Base-by-base conservation (phyloP, 1,140 invertebrate genomes). In the Heliconius nattereri region DNA sequence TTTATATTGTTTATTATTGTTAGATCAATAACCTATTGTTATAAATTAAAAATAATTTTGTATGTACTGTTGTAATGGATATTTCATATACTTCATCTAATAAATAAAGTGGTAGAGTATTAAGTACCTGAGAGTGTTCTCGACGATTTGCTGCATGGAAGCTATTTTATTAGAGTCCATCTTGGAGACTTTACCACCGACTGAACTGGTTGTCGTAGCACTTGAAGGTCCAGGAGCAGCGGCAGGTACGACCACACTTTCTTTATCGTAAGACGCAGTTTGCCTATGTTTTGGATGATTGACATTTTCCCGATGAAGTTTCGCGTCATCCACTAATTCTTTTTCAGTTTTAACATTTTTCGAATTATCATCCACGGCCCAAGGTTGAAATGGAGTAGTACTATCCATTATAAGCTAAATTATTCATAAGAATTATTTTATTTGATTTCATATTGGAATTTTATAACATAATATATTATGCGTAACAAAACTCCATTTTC, bases 251-350 rank as follows among this genome's bases (percentile, higher is more conserved):
- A 86, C 86, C 87, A 91, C 87, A 92, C 88, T 92, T 90, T 93
- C 92, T 92, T 93, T 93, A 94, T 91, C 89, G 86, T 94, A 93
- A 94, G 92, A 94, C 92, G 92, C 92, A 94, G 89, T 93, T 94
- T 94, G 91, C 92, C 92, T 94, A 92, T 94, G 92, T 94, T 94
- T 94, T 94, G 92, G 91, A 93, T 94, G 92, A 93, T 94, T 94
- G 92, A 93, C 92, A 94, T 94, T 92, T 93, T 94, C 92, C 89
- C 90, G 90, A 92, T 93, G 92, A 94, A 93, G 92, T 94, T 94
- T 94, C 90, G 92, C 91, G 92, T 94, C 92, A 94, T 92, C 92
- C 87, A 89, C 91, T 92, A 90, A 87, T 90, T 92, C 92, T 90
- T 86, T 87, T 83, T 94, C 92, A 82, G 88, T 87, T 92, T 94